phyloP scores from a whole-genome alignment of 1,140 invertebrate species.

The Lepidostoma basale region DNA sequence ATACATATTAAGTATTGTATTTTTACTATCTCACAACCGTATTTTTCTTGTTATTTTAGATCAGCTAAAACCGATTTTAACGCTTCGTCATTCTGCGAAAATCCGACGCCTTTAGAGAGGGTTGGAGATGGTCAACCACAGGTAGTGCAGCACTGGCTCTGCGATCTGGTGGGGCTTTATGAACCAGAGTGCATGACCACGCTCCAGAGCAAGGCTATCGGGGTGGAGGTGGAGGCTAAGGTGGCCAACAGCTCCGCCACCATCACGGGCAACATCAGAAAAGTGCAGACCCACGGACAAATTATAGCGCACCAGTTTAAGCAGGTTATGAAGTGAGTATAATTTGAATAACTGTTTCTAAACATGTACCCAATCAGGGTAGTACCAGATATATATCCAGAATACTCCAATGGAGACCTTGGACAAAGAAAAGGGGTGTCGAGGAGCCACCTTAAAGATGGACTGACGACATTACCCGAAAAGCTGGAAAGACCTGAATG shows the following conservation, averaged over 20 bases:
- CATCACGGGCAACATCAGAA: slow-evolving; percentile 61
- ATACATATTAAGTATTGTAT: no score
- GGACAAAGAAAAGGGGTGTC: no score
- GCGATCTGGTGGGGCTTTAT: slow-evolving; percentile 67
- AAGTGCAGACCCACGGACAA: slow-evolving; percentile 61
- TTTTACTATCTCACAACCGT: no score
- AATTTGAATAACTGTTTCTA: no score
- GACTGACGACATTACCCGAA: no score
- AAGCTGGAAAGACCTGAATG: no score
- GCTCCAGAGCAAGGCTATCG: slow-evolving; percentile 78
- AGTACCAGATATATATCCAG: no score
- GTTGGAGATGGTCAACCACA: slow-evolving; percentile 56
- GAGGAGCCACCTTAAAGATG: no score
- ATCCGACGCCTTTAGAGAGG: slow-evolving; percentile 51
- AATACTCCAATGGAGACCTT: no score
- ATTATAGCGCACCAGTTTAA: slow-evolving; percentile 61
- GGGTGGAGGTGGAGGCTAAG: slow-evolving; percentile 60
- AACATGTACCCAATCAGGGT: no score
- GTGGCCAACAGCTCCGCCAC: slow-evolving; percentile 58
- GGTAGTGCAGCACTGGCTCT: slow-evolving; percentile 67
- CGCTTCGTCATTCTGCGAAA: background rate
- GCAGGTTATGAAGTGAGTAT: slow-evolving; percentile 56
- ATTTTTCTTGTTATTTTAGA: slow-evolving; percentile 12
- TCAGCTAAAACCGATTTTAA: slow-evolving; percentile 16
- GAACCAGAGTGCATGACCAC: slow-evolving; percentile 83